Conservation (phyloP, 2,888 invertebrate genomes). For the Tenthredo scrophulariae region DNA sequence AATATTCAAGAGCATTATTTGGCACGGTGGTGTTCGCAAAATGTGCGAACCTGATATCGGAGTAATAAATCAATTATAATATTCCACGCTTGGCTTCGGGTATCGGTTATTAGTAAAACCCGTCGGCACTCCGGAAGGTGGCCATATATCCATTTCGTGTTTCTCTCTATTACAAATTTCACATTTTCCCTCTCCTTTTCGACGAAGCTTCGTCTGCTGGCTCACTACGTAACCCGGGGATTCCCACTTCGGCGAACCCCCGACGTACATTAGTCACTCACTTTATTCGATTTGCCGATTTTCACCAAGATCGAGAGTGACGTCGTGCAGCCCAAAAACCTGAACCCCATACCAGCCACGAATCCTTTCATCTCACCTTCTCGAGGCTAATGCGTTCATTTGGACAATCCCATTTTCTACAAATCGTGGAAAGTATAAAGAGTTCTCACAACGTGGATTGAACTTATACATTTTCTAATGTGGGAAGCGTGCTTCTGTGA, state of each 20-base stretch:
- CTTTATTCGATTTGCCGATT: conserved; percentile 75
- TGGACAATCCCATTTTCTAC: neutral
- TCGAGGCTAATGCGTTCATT: neutral
- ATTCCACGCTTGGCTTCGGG: conserved; percentile 78
- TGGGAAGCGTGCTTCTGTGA: neutral
- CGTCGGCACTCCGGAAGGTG: conserved; percentile 75
- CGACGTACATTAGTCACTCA: conserved; percentile 71
- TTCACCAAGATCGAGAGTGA: conserved; percentile 59
- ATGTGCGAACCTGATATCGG: conserved; percentile 54
- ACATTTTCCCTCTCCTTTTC: conserved; percentile 63
- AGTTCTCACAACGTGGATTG: neutral
- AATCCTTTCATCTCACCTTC: conserved; percentile 37
- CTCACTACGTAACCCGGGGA: conserved; percentile 47
- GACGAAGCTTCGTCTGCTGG: conserved; percentile 28
- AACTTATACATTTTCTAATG: neutral
- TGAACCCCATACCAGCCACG: neutral
- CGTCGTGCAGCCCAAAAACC: neutral
- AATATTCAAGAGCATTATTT: conserved; percentile 51
- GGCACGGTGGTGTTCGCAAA: conserved; percentile 49
- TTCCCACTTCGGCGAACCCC: conserved; percentile 49
- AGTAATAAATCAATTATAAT: conserved; percentile 78
- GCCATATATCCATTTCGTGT: conserved; percentile 74
- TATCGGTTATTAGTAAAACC: conserved; percentile 78
- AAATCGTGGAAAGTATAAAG: neutral
- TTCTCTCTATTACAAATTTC: conserved; percentile 75